Conservation (phyloP, 2,113 vertebrate species). For the Tragelaphus strepsiceros region DNA sequence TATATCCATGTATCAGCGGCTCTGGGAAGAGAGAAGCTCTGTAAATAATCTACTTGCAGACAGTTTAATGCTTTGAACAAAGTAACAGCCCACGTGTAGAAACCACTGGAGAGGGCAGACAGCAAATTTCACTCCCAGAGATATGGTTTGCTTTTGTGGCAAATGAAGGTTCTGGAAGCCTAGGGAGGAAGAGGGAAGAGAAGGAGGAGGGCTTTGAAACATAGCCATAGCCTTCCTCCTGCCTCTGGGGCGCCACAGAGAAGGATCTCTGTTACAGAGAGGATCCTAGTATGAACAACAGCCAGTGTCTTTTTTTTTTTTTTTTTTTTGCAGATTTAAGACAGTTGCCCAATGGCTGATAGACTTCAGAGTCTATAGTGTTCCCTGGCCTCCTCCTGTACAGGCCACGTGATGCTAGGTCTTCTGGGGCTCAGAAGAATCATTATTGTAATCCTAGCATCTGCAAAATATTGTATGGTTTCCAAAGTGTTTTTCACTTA, state of each 20-base stretch:
- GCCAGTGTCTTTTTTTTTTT: background rate
- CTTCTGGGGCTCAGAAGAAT: background rate
- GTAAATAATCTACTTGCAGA: background rate
- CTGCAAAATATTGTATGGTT: background rate
- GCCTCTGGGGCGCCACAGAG: rapidly evolving
- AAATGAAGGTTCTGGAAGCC: background rate
- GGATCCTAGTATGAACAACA: background rate
- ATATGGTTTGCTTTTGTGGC: background rate
- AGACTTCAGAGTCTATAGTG: background rate
- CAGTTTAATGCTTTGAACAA: slow-evolving; percentile 16
- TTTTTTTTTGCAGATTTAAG: background rate
- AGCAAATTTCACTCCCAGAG: background rate
- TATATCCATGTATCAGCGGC: background rate
- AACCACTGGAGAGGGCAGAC: background rate
- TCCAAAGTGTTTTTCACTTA: background rate
- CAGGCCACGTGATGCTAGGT: background rate
- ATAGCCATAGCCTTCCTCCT: rapidly evolving
- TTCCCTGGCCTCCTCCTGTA: background rate
- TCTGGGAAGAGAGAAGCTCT: background rate
- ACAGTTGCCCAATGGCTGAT: background rate
- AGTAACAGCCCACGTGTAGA: background rate
- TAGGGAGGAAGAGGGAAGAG: background rate
- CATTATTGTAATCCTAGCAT: background rate
- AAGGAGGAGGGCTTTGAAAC: background rate
- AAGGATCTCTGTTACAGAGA: background rate